Conservation (phyloP, 92 coral and sea anemone genomes). For the Nematostella vectensis region DNA sequence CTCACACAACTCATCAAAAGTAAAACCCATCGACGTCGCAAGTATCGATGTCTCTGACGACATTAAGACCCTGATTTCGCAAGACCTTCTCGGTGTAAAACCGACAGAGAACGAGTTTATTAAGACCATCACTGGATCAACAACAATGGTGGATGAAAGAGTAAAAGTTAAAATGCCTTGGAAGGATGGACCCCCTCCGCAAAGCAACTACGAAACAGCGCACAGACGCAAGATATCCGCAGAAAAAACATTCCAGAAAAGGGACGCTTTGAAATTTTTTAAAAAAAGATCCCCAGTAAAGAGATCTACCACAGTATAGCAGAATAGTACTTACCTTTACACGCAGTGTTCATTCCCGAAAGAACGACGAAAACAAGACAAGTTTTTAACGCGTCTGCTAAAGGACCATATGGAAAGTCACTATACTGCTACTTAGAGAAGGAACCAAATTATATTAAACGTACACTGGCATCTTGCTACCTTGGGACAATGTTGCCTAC, state of each 20-base stretch:
- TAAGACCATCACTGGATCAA: conserved; percentile 33
- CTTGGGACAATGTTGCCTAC: conserved; percentile 29
- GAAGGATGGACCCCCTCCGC: too few relatives aligned
- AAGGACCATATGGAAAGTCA: conserved; percentile 26
- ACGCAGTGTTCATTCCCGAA: conserved; percentile 32
- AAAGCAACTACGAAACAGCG: conserved; percentile 45
- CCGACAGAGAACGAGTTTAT: conserved; percentile 56
- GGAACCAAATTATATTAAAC: conserved; percentile 38
- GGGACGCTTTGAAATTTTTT: conserved; percentile 10
- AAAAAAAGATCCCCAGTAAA: conserved; percentile 17
- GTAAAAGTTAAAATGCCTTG: conserved; percentile 36
- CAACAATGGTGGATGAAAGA: conserved; percentile 34
- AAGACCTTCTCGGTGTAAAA: conserved; percentile 50
- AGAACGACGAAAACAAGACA: conserved; percentile 34
- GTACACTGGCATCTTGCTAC: conserved; percentile 14
- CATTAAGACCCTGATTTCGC: conserved; percentile 28
- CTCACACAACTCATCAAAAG: conserved; percentile 7
- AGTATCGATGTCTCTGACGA: conserved; percentile 44
- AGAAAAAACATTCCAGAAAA: conserved; percentile 13
- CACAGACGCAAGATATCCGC: conserved; percentile 24
- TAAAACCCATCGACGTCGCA: conserved; percentile 28
- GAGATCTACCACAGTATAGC: conserved; percentile 26
- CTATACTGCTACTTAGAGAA: conserved; percentile 40
- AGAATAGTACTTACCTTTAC: too few relatives aligned
- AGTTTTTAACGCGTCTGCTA: conserved; percentile 29